phyloP scores from a whole-genome alignment of 2,113 vertebrate species.

The Hemiprocne comata region DNA sequence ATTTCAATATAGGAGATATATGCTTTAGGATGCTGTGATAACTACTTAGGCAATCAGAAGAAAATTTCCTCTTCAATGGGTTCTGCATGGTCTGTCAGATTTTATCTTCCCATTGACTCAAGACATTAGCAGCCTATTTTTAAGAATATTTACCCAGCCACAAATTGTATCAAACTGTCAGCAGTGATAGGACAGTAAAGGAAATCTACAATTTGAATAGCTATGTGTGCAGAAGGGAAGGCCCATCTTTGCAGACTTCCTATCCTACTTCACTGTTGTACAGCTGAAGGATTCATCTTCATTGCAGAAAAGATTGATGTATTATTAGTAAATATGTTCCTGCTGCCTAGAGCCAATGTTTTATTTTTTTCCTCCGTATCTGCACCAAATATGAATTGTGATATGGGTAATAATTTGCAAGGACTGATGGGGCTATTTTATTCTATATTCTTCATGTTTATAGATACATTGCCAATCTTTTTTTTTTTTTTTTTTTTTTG shows the following conservation, averaged over 20 bases:
- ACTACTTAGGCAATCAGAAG: neutral
- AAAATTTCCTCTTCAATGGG: neutral
- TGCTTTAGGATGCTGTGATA: neutral
- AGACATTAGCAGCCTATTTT: slow-evolving; percentile 12
- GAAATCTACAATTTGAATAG: neutral
- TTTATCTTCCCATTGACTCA: neutral
- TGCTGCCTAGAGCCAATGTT: neutral
- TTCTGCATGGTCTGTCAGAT: neutral
- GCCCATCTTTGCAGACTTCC: neutral
- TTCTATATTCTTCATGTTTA: neutral
- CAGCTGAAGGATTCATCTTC: neutral
- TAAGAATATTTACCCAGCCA: neutral
- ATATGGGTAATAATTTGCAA: neutral
- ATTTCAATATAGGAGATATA: neutral
- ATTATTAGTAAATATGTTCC: neutral
- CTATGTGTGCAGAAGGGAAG: neutral
- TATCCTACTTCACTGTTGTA: neutral
- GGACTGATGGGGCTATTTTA: neutral
- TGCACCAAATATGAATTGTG: neutral
- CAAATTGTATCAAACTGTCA: neutral
- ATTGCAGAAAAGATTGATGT: neutral
- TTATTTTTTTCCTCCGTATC: neutral
- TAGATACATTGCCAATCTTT: neutral
- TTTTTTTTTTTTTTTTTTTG: neutral
- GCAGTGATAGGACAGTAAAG: neutral